These are phyloP conservation scores for Tineola bisselliella DNA, from an alignment of 2,888 invertebrate species.

Conservation along the genomic window DNA sequence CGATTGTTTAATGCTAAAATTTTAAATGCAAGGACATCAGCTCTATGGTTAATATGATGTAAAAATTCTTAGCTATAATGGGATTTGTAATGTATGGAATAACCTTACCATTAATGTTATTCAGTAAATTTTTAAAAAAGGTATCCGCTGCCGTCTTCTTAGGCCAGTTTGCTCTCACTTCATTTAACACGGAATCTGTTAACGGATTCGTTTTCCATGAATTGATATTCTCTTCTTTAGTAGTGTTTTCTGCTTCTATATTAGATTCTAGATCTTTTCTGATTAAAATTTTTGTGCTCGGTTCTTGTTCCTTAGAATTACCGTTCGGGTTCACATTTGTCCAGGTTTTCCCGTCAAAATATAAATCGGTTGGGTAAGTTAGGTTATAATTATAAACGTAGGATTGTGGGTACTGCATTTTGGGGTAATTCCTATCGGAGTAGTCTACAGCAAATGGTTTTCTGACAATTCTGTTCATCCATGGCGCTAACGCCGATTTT, in stretches of 20 bases:
- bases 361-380: conserved; percentile 19
- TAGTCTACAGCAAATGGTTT: conserved; percentile 21
- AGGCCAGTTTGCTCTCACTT: conserved; percentile 32
- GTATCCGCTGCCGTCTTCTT: background rate
- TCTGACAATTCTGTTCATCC: background rate
- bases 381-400: conserved; percentile 31
- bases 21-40: conserved; percentile 21
- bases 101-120: conserved; percentile 15
- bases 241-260: background rate
- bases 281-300: background rate
- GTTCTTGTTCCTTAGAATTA: background rate
- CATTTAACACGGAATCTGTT: conserved; percentile 35
- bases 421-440: conserved; percentile 23
- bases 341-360: background rate
- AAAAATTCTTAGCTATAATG: too few relatives aligned
- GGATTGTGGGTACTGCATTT: conserved; percentile 36
- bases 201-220: conserved; percentile 44
- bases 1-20: too few relatives aligned
- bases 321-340: background rate
- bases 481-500: background rate
- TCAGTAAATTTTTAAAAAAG: conserved; percentile 23
- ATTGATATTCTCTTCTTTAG: background rate
- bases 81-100: too few relatives aligned
- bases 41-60: too few relatives aligned
- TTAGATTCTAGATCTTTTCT: background rate